Conservation (phyloP, 2,797 vertebrate species). For the Xenops minutus region DNA sequence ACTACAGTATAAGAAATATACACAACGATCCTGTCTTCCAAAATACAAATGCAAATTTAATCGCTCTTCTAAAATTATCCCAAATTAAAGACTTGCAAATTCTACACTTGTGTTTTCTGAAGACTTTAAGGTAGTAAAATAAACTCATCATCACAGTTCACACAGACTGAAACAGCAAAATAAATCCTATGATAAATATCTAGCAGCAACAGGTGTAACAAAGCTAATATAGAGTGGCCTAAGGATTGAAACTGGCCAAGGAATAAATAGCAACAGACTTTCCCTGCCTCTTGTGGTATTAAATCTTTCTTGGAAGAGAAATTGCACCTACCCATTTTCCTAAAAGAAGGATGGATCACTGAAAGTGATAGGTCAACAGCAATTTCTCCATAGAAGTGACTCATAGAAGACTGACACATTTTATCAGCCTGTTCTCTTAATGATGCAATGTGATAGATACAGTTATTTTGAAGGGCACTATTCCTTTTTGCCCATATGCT, state of each 20-base stretch:
- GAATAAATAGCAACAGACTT: slow-evolving; percentile 40
- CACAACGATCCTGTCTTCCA: neutral
- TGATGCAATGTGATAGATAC: neutral
- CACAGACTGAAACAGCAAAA: neutral
- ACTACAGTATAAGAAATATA: neutral
- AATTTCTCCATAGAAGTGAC: slow-evolving; percentile 23
- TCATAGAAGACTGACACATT: neutral
- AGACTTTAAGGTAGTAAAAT: neutral
- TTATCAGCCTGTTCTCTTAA: slow-evolving; percentile 22
- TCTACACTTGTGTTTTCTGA: neutral
- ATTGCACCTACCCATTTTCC: neutral
- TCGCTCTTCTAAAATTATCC: neutral
- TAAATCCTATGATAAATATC: neutral
- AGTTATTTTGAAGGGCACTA: slow-evolving; percentile 5
- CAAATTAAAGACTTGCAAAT: neutral
- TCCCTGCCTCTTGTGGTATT: neutral
- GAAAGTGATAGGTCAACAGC: slow-evolving; percentile 7
- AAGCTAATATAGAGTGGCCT: neutral
- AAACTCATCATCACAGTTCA: neutral
- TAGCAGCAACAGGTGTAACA: neutral
- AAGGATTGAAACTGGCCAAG: slow-evolving; percentile 17
- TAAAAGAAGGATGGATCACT: slow-evolving; percentile 9
- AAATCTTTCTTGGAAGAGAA: slow-evolving; percentile 48
- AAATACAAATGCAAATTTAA: neutral
- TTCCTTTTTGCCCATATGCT: neutral